Conservation (phyloP, 2,797 vertebrate genomes). For the Prunella strophiata region DNA sequence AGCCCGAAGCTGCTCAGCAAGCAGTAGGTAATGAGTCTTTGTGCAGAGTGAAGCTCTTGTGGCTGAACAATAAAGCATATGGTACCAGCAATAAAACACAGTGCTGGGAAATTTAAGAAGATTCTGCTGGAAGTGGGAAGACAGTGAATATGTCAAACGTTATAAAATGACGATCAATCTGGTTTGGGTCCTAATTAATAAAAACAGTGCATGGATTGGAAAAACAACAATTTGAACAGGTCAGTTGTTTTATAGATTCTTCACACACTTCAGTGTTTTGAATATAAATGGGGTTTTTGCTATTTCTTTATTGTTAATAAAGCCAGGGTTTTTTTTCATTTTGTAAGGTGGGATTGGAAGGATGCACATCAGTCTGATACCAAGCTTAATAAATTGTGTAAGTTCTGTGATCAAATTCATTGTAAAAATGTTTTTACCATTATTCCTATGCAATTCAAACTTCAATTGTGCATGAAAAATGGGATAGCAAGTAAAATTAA, state of each 20-base stretch:
- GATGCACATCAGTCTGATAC: slow-evolving; percentile 48
- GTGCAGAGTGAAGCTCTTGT: slow-evolving; percentile 88
- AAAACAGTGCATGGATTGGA: slow-evolving; percentile 83
- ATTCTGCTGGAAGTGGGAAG: slow-evolving; percentile 76
- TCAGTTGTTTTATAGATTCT: slow-evolving; percentile 82
- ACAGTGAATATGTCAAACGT: slow-evolving; percentile 70
- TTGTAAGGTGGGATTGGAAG: slow-evolving; percentile 50
- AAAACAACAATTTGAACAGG: slow-evolving; percentile 87
- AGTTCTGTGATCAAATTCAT: slow-evolving; percentile 54
- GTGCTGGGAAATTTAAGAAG: slow-evolving; percentile 85
- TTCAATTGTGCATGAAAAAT: slow-evolving; percentile 67
- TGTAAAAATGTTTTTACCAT: slow-evolving; percentile 44
- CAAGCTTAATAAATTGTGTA: slow-evolving; percentile 57
- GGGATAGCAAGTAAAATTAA: slow-evolving; percentile 33
- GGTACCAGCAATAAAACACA: slow-evolving; percentile 85
- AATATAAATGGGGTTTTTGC: slow-evolving; percentile 9
- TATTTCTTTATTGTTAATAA: slow-evolving; percentile 30
- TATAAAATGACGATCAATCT: slow-evolving; percentile 79
- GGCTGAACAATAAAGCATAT: slow-evolving; percentile 93
- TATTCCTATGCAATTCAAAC: slow-evolving; percentile 51
- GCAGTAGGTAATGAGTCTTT: slow-evolving; percentile 99
- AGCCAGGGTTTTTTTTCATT: slow-evolving; percentile 39
- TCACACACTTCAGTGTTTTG: slow-evolving; percentile 62
- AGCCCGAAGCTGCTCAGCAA: slow-evolving; percentile 88
- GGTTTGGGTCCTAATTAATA: slow-evolving; percentile 81